Base-by-base conservation (phyloP, 2,797 vertebrate genomes). In the Channallabes apus region DNA sequence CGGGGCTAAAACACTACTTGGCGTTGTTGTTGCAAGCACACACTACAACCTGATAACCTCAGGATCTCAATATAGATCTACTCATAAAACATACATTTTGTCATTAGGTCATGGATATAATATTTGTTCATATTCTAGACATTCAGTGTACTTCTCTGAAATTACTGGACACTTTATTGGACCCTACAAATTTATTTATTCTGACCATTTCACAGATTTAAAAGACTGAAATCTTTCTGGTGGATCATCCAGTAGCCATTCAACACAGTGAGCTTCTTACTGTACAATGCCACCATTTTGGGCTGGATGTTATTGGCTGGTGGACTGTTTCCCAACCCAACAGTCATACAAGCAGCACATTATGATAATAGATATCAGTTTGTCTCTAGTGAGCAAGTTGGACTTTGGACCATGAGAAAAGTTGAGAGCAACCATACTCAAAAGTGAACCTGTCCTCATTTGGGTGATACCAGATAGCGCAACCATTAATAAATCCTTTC, bases 1-100 rank as follows among this genome's bases (percentile, higher is more conserved):
- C n/a, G 20, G 75, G 35, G 73, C 75, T 79, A 75, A 56, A 79
- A 38, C 27, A 7, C 41, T 72, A 79, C 85, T 78, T 78, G 69
- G n/a, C 32, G 41, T 27, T 81, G 20, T 72, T 68, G 56, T 83
- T 69, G 32, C 24, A 20, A 86, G 38, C 58, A 62, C 56, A 17
- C 24, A 46, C 73, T 64, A 24, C 73, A 79, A 46, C 62, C 68
- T 46, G 32, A 61, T 67, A 71, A 78, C 35, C 27, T 27, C 58
- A 64, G 75, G 75, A 71, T 3, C n/a, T 46, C 64, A 22, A 24
- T 18, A 14, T 69, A 29, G 35, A 71, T 64, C 54, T 22, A 64
- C 22, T 8, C n/a, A 46, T 6, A 73, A 41, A 41, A 62, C 35
- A 80, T 64, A 79, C 12, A n/a, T 27, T 62, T n/a, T 64, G 14